A percentile compares a stretch with the other conserved stretches of the same genome.
These are phyloP conservation scores for Kryptolebias marmoratus DNA, from an alignment of 2,113 vertebrate genomes.

Conservation along the genomic window DNA sequence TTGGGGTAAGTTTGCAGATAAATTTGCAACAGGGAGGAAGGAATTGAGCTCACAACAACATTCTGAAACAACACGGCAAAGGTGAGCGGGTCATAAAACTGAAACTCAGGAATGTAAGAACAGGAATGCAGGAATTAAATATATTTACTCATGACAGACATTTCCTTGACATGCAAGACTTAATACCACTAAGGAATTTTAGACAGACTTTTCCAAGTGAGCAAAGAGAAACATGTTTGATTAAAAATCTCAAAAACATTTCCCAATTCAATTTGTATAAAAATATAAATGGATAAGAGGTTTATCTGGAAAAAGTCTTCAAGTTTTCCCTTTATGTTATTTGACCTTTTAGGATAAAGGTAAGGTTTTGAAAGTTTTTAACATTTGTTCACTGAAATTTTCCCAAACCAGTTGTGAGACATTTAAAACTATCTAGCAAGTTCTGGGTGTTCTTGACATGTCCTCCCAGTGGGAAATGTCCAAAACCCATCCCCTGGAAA, in stretches of 20 bases:
- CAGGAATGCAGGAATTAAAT: conserved; percentile 21
- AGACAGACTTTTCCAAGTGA: background rate
- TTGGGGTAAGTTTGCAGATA: conserved; percentile 23
- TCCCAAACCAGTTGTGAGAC: too few relatives aligned
- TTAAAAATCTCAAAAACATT: background rate
- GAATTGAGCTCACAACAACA: conserved; percentile 18
- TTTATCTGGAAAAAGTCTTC: too few relatives aligned
- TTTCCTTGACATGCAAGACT: conserved; percentile 15
- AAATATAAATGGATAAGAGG: background rate
- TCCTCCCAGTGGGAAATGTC: background rate
- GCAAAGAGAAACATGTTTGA: background rate
- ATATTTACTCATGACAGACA: conserved; percentile 5
- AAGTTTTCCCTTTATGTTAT: background rate
- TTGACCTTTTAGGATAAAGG: too few relatives aligned
- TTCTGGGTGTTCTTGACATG: too few relatives aligned
- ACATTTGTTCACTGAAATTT: background rate
- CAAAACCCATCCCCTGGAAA: background rate
- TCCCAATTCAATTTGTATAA: background rate
- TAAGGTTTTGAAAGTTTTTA: background rate
- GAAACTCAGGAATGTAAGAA: conserved; percentile 37
- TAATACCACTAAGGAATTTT: background rate
- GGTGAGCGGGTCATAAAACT: conserved; percentile 43
- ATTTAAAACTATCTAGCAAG: too few relatives aligned
- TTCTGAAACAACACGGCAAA: conserved; percentile 29
- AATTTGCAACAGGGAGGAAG: conserved; percentile 36